Conservation (phyloP, 2,888 invertebrate species). For the Pheosia tremula region DNA sequence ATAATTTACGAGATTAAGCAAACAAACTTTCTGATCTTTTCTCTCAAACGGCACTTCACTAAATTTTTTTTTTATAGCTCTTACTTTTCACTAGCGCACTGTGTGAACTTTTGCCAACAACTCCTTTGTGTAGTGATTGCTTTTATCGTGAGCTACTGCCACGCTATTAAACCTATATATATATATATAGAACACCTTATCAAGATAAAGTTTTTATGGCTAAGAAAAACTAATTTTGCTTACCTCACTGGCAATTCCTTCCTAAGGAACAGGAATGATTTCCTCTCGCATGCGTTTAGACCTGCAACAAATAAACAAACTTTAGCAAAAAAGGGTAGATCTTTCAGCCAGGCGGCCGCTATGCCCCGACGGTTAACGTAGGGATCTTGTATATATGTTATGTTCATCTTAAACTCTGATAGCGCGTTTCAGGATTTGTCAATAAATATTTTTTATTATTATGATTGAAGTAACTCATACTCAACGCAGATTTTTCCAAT, state of each 20-base stretch:
- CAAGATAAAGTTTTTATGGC: neutral
- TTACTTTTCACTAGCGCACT: neutral
- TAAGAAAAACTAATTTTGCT: conserved; percentile 14
- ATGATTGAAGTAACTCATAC: too few relatives aligned
- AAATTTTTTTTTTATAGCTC: neutral
- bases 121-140: neutral
- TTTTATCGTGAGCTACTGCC: neutral
- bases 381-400: too few relatives aligned
- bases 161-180: neutral
- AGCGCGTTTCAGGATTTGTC: too few relatives aligned
- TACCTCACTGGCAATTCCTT: conserved; percentile 98
- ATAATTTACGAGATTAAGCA: too few relatives aligned
- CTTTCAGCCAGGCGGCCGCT: neutral
- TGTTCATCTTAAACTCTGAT: too few relatives aligned
- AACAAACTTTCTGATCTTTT: too few relatives aligned
- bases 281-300: conserved; percentile 94
- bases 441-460: too few relatives aligned
- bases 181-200: too few relatives aligned
- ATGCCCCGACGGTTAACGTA: too few relatives aligned
- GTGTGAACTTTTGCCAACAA: neutral
- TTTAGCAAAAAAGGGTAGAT: neutral
- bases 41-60: too few relatives aligned
- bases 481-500: too few relatives aligned
- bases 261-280: conserved; percentile 96
- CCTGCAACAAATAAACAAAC: conserved; percentile 85